Conservation (phyloP, 2,797 vertebrate genomes). For the Odontamblyopus rebecca region DNA sequence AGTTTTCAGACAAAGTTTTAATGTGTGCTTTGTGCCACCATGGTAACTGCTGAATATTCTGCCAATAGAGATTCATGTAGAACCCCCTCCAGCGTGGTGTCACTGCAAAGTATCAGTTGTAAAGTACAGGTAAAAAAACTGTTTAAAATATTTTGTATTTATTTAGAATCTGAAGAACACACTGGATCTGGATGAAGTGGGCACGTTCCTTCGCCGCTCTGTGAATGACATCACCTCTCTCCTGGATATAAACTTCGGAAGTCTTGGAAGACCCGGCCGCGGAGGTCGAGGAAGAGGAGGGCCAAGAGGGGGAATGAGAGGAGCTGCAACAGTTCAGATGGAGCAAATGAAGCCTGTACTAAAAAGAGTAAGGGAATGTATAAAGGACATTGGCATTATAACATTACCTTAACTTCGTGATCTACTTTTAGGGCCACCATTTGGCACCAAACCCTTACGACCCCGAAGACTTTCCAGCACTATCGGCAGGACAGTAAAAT, state of each 20-base stretch:
- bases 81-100: too few relatives aligned
- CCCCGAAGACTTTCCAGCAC: slow-evolving; percentile 96
- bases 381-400: neutral
- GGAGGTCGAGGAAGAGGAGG: slow-evolving; percentile 81
- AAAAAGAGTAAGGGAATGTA: slow-evolving; percentile 45
- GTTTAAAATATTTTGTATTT: neutral
- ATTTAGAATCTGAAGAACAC: slow-evolving; percentile 56
- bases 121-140: neutral
- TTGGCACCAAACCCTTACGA: slow-evolving; percentile 92
- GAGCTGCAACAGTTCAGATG: slow-evolving; percentile 25
- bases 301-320: slow-evolving; percentile 22
- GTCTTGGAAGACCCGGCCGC: slow-evolving; percentile 86
- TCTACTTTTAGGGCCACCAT: slow-evolving; percentile 38
- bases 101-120: too few relatives aligned
- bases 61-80: too few relatives aligned
- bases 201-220: slow-evolving; percentile 85
- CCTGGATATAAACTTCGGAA: slow-evolving; percentile 96
- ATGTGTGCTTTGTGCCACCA: too few relatives aligned
- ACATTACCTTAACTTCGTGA: neutral
- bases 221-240: slow-evolving; percentile 96
- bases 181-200: slow-evolving; percentile 82
- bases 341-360: slow-evolving; percentile 38
- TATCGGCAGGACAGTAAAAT: slow-evolving; percentile 70
- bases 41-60: too few relatives aligned
- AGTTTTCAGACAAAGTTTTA: too few relatives aligned